Evolutionary conservation across 1,140 invertebrate species (phyloP), one percentile per base, ranked within the genome.

Genomic region (Drosophila yakuba): DNA sequence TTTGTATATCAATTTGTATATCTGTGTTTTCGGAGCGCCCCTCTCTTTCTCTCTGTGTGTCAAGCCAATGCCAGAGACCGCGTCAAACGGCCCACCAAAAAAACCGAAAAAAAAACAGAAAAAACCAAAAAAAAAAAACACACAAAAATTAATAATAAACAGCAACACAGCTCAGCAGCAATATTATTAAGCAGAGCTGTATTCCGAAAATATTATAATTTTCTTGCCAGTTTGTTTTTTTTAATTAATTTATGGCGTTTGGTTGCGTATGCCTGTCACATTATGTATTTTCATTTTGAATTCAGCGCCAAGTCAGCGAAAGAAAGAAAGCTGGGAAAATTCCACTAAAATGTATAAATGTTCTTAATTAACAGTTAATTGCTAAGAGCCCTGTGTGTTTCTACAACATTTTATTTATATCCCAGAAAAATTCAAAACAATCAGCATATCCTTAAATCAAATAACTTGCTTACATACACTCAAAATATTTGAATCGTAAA

Each of bases 41-140:
- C 43, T 47, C 51, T 63, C 69, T 32, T 41, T 54, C 43, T 47
- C 51, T 63, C 69, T 32, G 48, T 54, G 50, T 45, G 59, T 15
- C 71, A 64, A 74, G 45, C 72, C 45, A 74, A 52, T 52, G 55
- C 67, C 69, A 59, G 55, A 59, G 8, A 41, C 35, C 66, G 66
- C 59, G 66, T 69, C 59, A 69, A 63, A n/a, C 59, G 58, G 44
- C 45, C 28, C 44, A 64, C 54, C 45, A n/a, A 63, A 55, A 20
- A 48, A 7, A 12, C 51, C 36, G 17, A 17, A 48, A 39, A 3
- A 38, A 32, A 32, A 25, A 4, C 23, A 25, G 3, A 25, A n/a
- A 63, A 55, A 48, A 20, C n/a, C n/a, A 57, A 7, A 8, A 25
- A 59, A 41, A 43, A 48, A 38, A 59, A 51, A 58, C 50, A n/a